Base-by-base conservation (phyloP, 1,140 invertebrate species). In the Caerostris darwini region DNA sequence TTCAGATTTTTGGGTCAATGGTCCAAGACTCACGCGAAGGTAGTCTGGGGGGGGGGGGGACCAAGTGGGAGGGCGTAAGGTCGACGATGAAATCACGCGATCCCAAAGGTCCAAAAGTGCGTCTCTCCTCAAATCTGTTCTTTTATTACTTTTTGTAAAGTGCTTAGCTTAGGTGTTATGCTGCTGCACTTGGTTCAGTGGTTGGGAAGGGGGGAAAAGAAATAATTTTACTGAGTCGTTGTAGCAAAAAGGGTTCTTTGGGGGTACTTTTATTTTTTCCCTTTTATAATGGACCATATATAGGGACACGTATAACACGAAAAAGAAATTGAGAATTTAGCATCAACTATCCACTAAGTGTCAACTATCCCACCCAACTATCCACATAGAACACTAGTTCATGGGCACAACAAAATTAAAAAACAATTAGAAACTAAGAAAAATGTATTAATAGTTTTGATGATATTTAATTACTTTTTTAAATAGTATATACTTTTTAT, bases 201-300 rank as follows among this genome's bases (percentile, higher is more conserved):
- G 71, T 77, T 50, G 71, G 34, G 71, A 61, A 61, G 17, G 53
- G 8, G 12, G 10, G 50, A 3, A 3, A 50, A 77, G 34, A 77
- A 77, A 77, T 77, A 77, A 77, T 77, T 77, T 77, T 77, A 34
- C 71, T 77, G 71, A 77, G 71, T 77, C 71, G 34, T 77, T 77
- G 71, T 77, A 53, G 71, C 8, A 34, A 50, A 53, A 77, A 12
- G 19, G 34, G 19, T 77, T 71, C 34, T 77, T 53, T 50, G 34
- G 7, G 34, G 53, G 34, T 77, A 34, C 34, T 77, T 77, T 77
- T 77, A 77, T 77, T 77, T 77, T 77, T 77, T 34, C 34, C 61
- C 71, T 77, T 77, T 50, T 53, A 77, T 77, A 77, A 77, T 77
- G 71, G 71, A 77, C 71, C 50, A 19, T 77, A 12, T 34, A 8